phyloP scores from a whole-genome alignment of 2,888 invertebrate genomes.

The Drosophila atripex region DNA sequence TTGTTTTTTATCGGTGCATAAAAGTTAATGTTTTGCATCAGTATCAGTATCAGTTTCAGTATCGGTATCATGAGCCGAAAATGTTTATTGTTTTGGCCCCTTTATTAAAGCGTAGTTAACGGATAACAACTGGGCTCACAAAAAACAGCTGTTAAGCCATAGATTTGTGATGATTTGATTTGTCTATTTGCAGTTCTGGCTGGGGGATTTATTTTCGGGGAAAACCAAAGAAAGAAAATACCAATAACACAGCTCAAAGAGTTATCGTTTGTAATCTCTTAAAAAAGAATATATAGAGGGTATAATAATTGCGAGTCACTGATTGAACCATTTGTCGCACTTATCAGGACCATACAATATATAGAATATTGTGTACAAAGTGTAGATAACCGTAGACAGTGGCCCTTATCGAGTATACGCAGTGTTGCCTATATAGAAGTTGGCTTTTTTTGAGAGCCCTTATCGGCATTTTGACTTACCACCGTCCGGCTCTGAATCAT shows the following conservation, averaged over 20 bases:
- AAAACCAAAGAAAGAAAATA: neutral
- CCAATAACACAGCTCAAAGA: slow-evolving; percentile 13
- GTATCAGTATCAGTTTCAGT: slow-evolving; percentile 27
- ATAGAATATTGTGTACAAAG: neutral
- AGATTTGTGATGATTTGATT: slow-evolving; percentile 67
- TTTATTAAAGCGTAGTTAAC: slow-evolving; percentile 74
- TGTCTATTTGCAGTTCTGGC: slow-evolving; percentile 51
- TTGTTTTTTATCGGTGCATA: slow-evolving; percentile 69
- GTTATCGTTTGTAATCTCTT: slow-evolving; percentile 26
- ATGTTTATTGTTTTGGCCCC: slow-evolving; percentile 66
- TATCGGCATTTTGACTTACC: slow-evolving; percentile 86
- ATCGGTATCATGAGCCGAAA: slow-evolving; percentile 46
- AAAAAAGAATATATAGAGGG: slow-evolving; percentile 2
- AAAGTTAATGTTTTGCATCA: slow-evolving; percentile 70
- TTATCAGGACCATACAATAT: slow-evolving; percentile 12
- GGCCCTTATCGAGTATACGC: slow-evolving; percentile 41
- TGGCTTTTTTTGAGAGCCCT: neutral
- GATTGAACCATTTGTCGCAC: neutral
- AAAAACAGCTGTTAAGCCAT: slow-evolving; percentile 65
- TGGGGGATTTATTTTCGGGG: neutral
- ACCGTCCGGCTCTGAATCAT: slow-evolving; percentile 94
- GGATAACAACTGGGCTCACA: slow-evolving; percentile 13
- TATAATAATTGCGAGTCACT: slow-evolving; percentile 21
- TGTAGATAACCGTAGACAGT: slow-evolving; percentile 15
- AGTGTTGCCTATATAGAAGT: slow-evolving; percentile 8